Percentiles rank a stretch among this genome's conserved stretches.
Conservation (phyloP, 2,113 vertebrate genomes). For the Chaetodon trifascialis region DNA sequence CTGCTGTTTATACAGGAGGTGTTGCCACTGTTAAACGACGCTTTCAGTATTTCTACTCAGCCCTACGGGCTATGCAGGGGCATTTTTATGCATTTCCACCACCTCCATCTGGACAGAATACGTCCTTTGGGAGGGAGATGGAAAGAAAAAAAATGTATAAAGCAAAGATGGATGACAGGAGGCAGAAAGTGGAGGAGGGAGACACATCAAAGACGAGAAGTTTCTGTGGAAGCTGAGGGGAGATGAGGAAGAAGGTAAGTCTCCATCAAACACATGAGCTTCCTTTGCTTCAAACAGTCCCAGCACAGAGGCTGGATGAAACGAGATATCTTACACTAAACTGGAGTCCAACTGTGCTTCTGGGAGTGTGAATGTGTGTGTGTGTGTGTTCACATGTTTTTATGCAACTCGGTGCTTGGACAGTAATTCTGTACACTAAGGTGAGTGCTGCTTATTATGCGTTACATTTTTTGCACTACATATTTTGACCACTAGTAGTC, state of each 20-base stretch:
- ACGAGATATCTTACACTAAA: conserved; percentile 74
- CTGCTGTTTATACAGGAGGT: conserved; percentile 20
- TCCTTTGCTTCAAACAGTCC: conserved; percentile 75
- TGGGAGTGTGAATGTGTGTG: conserved; percentile 53
- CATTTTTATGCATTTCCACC: conserved; percentile 64
- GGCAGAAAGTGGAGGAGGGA: conserved; percentile 65
- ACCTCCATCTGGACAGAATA: conserved; percentile 72
- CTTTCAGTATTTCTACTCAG: conserved; percentile 25
- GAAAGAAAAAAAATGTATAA: conserved; percentile 33
- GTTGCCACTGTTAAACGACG: conserved; percentile 28
- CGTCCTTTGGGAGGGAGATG: conserved; percentile 39
- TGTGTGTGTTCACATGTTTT: conserved; percentile 51
- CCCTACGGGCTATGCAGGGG: conserved; percentile 33
- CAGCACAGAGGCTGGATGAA: conserved; percentile 72
- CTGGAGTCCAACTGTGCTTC: conserved; percentile 68
- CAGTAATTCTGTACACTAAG: conserved; percentile 41
- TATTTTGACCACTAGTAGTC: background rate
- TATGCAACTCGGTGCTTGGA: conserved; percentile 37
- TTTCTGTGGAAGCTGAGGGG: conserved; percentile 66
- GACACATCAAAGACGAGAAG: conserved; percentile 73
- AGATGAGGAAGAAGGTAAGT: conserved; percentile 76
- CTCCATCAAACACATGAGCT: conserved; percentile 76
- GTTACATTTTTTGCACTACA: background rate
- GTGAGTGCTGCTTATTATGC: conserved; percentile 25
- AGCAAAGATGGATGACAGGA: conserved; percentile 66